A percentile compares a stretch with the other conserved stretches of the same genome.
phyloP scores from a whole-genome alignment of 2,797 vertebrate species.

The Carcharodon carcharias region DNA sequence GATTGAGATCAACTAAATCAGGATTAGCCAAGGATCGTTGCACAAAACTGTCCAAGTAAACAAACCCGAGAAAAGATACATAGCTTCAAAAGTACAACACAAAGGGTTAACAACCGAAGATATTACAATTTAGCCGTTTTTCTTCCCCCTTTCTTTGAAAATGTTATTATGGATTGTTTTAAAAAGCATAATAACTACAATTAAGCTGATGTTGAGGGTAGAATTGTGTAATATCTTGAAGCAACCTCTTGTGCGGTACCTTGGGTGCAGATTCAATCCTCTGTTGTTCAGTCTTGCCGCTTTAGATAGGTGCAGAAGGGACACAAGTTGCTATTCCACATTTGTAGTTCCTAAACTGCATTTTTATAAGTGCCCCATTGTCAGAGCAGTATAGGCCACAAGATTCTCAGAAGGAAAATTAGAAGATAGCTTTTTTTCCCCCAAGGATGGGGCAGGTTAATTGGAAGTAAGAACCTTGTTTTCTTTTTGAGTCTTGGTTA shows the following conservation, averaged over 20 bases:
- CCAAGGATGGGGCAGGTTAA: not conserved
- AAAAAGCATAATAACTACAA: not conserved
- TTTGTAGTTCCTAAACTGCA: no score
- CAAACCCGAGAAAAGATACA: not conserved
- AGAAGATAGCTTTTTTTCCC: not conserved
- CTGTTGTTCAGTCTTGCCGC: not conserved
- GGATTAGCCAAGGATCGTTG: not conserved
- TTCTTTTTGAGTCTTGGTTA: not conserved
- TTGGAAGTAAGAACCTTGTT: not conserved
- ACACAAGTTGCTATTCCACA: not conserved
- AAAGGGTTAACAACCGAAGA: not conserved
- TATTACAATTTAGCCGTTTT: not conserved
- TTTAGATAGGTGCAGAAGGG: not conserved
- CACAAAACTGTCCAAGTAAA: not conserved
- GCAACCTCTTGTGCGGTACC: not conserved
- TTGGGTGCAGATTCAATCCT: not conserved
- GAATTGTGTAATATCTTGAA: not conserved
- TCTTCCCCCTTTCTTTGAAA: not conserved
- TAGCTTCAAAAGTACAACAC: not conserved
- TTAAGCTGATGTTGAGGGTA: not conserved
- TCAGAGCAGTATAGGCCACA: not conserved
- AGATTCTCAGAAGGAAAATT: not conserved
- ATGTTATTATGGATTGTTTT: not conserved
- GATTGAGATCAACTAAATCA: not conserved
- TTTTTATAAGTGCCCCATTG: not conserved